These are phyloP conservation scores for Hyppa rectilinea DNA, from an alignment of 2,888 invertebrate species.

Conservation along the genomic window DNA sequence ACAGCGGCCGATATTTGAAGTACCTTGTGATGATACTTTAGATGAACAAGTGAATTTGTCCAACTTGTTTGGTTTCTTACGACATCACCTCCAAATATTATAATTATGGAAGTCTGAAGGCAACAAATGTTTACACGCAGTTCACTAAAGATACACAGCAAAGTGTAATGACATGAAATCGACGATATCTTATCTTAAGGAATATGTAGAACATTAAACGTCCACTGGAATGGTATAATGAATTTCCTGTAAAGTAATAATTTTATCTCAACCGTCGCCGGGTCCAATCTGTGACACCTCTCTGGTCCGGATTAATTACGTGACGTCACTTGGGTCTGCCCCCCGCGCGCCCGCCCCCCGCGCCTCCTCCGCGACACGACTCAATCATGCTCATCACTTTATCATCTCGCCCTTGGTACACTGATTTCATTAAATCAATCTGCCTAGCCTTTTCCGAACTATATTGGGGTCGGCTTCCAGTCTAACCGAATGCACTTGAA, in stretches of 20 bases:
- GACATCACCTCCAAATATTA: slow-evolving; percentile 1
- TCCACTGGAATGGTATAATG: neutral
- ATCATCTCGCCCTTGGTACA: slow-evolving; percentile 6
- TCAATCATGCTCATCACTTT: slow-evolving; percentile 35
- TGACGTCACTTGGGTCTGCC: neutral
- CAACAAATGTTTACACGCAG: neutral
- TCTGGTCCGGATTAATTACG: slow-evolving; percentile 38
- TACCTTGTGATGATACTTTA: neutral
- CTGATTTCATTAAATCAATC: too few species aligned
- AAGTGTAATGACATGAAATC: neutral
- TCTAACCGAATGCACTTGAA: too few species aligned
- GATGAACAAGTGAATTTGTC: neutral
- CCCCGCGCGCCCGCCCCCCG: neutral
- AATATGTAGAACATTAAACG: slow-evolving; percentile 5
- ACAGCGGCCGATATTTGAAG: neutral
- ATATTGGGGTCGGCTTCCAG: too few species aligned
- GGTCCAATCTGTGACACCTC: slow-evolving; percentile 30
- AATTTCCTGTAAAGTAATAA: slow-evolving; percentile 18
- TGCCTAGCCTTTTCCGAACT: too few species aligned
- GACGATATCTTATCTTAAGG: neutral
- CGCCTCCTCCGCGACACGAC: slow-evolving; percentile 5
- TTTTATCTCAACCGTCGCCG: slow-evolving; percentile 6
- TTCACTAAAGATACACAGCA: neutral
- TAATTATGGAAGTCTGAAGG: neutral
- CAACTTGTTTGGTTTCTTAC: neutral